These are phyloP conservation scores for Eleginops maclovinus DNA, from an alignment of 2,113 vertebrate species.

Conservation along the genomic window DNA sequence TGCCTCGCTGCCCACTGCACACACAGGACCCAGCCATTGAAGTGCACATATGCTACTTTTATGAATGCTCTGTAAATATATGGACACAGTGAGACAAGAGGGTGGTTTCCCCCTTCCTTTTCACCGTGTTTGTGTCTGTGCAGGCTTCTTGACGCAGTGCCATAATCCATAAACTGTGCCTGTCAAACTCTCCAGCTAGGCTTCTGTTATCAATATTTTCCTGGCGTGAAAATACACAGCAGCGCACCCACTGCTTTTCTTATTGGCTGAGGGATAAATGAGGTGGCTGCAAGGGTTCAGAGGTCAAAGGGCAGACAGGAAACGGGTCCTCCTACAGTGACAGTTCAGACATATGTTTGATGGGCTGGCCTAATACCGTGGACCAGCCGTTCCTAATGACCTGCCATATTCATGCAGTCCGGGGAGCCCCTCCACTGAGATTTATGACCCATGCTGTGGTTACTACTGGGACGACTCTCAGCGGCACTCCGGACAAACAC, in stretches of 20 bases:
- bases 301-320: slow-evolving; percentile 78
- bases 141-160: slow-evolving; percentile 25
- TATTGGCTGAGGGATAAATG: slow-evolving; percentile 49
- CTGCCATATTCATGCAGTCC: slow-evolving; percentile 64
- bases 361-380: slow-evolving; percentile 52
- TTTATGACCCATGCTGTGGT: slow-evolving; percentile 74
- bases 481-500: slow-evolving; percentile 37
- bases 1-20: slow-evolving; percentile 55
- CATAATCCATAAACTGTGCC: slow-evolving; percentile 46
- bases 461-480: slow-evolving; percentile 49
- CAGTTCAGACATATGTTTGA: slow-evolving; percentile 65
- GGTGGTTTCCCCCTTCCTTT: slow-evolving; percentile 29
- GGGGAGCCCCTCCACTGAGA: slow-evolving; percentile 66
- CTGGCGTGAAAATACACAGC: slow-evolving; percentile 40
- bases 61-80: slow-evolving; percentile 56
- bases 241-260: slow-evolving; percentile 10
- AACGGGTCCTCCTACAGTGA: slow-evolving; percentile 68
- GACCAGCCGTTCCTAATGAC: slow-evolving; percentile 71
- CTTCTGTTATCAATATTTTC: slow-evolving; percentile 56
- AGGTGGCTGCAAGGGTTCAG: slow-evolving; percentile 42
- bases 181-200: slow-evolving; percentile 28
- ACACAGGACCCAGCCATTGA: slow-evolving; percentile 33
- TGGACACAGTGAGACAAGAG: slow-evolving; percentile 42
- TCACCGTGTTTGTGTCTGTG: slow-evolving; percentile 22
- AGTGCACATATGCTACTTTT: slow-evolving; percentile 50